Conservation (phyloP, 2,888 invertebrate species). For the Hipparchia sbordonii region DNA sequence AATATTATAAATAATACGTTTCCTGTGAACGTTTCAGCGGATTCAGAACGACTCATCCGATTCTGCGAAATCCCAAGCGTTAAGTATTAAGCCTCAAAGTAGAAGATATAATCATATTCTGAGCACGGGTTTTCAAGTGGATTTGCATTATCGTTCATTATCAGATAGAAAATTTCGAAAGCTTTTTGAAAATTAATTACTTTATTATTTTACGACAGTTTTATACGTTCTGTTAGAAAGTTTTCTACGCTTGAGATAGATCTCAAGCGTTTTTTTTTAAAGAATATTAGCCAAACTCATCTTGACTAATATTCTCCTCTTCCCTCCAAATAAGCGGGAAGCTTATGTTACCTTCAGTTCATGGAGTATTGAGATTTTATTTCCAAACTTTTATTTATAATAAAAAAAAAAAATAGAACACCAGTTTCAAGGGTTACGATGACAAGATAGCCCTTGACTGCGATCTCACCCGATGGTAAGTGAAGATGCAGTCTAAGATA, state of each 20-base stretch:
- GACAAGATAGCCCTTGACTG: too few relatives aligned
- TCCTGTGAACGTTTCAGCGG: conserved; percentile 15
- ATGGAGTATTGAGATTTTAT: too few relatives aligned
- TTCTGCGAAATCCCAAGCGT: conserved; percentile 22
- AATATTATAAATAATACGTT: conserved; percentile 15
- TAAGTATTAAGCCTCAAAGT: conserved; percentile 22
- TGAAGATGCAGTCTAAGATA: too few relatives aligned
- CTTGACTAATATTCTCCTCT: too few relatives aligned
- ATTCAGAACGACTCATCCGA: conserved; percentile 25
- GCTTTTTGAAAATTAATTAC: conserved; percentile 2
- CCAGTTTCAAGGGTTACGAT: too few relatives aligned
- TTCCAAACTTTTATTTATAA: too few relatives aligned
- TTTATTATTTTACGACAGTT: not conserved
- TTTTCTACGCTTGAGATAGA: not conserved
- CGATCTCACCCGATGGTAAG: too few relatives aligned
- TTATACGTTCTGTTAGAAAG: not conserved
- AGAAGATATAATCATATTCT: conserved; percentile 24
- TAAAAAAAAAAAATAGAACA: too few relatives aligned
- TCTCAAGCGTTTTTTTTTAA: not conserved
- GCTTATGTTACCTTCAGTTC: too few relatives aligned
- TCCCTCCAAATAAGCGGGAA: too few relatives aligned
- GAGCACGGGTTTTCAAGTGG: conserved; percentile 20
- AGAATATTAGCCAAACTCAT: too few relatives aligned
- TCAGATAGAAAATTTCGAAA: conserved; percentile 8
- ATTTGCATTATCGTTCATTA: conserved; percentile 22